These are phyloP conservation scores for Garra rufa DNA, from an alignment of 2,113 vertebrate genomes.

Conservation along the genomic window DNA sequence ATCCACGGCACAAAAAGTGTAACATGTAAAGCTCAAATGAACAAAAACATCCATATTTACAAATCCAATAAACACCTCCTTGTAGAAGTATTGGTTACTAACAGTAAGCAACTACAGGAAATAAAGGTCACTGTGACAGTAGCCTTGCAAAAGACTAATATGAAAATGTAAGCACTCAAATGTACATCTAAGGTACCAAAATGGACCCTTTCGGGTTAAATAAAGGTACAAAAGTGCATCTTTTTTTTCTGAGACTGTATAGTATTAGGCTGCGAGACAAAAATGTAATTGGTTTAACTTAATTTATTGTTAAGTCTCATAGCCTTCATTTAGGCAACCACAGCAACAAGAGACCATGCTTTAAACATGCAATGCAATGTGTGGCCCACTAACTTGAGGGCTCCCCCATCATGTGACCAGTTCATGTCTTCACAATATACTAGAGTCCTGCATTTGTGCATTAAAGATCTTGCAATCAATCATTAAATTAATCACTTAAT, in stretches of 20 bases:
- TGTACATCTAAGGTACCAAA: no score
- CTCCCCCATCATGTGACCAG: constrained; percentile 26
- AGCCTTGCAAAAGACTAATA: no score
- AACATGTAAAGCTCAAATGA: no score
- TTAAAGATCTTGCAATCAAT: not conserved
- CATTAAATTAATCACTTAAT: not conserved
- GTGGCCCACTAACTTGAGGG: not conserved
- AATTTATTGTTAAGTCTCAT: not conserved
- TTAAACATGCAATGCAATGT: constrained; percentile 19
- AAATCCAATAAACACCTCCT: no score
- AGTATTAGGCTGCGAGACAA: not conserved
- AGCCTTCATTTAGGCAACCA: not conserved
- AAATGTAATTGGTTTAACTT: not conserved
- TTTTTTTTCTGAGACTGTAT: not conserved
- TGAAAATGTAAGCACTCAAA: no score
- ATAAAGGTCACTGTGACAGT: no score
- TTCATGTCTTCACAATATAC: constrained; percentile 2
- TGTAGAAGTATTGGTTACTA: no score
- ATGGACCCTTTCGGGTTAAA: no score
- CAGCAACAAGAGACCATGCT: not conserved
- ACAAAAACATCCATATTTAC: no score
- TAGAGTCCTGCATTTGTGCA: not conserved
- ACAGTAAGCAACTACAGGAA: no score
- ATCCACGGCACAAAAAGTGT: no score
- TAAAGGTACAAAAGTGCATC: no score